phyloP scores from a whole-genome alignment of 2,888 invertebrate species.

The Argyresthia goedartella region DNA sequence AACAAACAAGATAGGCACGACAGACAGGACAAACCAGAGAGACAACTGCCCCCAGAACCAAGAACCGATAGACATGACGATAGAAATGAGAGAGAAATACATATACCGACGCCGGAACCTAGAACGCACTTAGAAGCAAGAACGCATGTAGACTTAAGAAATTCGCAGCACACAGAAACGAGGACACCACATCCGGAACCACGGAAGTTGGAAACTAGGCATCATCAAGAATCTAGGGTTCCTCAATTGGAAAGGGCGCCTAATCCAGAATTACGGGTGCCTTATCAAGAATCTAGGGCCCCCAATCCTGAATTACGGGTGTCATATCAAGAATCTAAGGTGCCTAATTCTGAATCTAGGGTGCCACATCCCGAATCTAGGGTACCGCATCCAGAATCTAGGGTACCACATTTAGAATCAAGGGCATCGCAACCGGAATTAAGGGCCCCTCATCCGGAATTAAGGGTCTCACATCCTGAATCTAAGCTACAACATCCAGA shows the following conservation, averaged over 20 bases:
- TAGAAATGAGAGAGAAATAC: background rate
- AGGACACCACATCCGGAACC: background rate
- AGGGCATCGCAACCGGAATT: background rate
- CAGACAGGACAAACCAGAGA: slow-evolving; percentile 11
- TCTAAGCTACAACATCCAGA: background rate
- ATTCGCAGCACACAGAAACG: background rate
- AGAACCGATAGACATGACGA: background rate
- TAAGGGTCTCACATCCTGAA: background rate
- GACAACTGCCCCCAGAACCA: slow-evolving; percentile 4
- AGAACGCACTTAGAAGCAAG: background rate
- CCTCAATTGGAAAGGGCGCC: background rate
- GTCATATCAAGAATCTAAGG: background rate
- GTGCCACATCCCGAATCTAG: background rate
- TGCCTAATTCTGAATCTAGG: background rate
- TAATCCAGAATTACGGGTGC: background rate
- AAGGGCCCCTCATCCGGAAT: background rate
- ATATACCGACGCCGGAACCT: background rate
- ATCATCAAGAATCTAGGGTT: background rate
- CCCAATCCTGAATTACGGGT: background rate
- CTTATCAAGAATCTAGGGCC: background rate
- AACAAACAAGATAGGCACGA: slow-evolving; percentile 15
- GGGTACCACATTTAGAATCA: background rate
- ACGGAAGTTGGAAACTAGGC: background rate
- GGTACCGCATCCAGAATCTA: background rate
- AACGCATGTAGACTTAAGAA: background rate